Conservation (phyloP, 2,113 vertebrate species). For the Hyla sarda region DNA sequence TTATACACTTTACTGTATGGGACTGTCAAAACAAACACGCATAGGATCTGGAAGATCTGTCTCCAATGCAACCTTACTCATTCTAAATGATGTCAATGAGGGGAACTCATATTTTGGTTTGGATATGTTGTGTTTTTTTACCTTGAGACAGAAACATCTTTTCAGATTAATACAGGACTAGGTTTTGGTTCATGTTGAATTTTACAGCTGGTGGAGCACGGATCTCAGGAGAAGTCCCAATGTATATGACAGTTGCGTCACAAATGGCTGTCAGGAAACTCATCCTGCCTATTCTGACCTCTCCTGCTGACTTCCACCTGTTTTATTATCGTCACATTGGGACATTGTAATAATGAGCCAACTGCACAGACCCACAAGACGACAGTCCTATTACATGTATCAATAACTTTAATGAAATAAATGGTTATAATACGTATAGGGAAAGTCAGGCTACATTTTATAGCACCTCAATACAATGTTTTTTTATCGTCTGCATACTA, state of each 20-base stretch:
- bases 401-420: no score
- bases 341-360: background rate
- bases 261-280: background rate
- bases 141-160: background rate
- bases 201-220: background rate
- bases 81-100: background rate
- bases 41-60: background rate
- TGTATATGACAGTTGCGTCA: background rate
- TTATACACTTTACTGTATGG: background rate
- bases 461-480: background rate
- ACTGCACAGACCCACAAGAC: background rate
- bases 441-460: no score
- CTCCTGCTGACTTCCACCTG: constrained; percentile 1
- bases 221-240: background rate
- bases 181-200: background rate
- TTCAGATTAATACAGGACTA: background rate
- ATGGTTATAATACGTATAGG: no score
- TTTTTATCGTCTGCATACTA: background rate
- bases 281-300: background rate
- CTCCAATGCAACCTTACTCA: background rate
- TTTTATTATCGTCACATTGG: background rate
- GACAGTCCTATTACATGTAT: background rate
- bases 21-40: constrained; percentile 48
- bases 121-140: background rate
- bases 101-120: background rate